Evolutionary conservation across 2,888 invertebrate genomes (phyloP).

Genomic region (Selenia dentaria): DNA sequence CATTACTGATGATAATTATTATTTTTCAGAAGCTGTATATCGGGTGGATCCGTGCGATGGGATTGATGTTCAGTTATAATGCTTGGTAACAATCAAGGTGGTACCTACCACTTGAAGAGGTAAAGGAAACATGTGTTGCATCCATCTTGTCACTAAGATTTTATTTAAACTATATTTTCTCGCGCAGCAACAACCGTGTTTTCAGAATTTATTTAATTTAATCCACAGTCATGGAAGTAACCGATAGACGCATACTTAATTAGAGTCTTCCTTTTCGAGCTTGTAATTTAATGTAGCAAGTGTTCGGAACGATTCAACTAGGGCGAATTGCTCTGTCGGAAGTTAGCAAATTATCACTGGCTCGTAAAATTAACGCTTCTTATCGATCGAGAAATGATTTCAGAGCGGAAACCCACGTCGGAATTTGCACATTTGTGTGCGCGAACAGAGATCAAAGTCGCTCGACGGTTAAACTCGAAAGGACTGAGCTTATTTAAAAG

Average conservation of each 20-base stretch:
- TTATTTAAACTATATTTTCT: slow-evolving; percentile 14
- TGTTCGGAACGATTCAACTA: slow-evolving; percentile 78
- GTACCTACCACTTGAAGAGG: slow-evolving; percentile 1
- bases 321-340: slow-evolving; percentile 79
- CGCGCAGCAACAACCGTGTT: slow-evolving; percentile 6
- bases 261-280: slow-evolving; percentile 59
- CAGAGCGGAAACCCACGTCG: slow-evolving; percentile 46
- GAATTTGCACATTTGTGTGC: slow-evolving; percentile 59
- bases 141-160: slow-evolving; percentile 16
- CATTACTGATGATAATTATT: slow-evolving; percentile 13
- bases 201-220: slow-evolving; percentile 20
- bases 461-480: slow-evolving; percentile 45
- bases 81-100: slow-evolving; percentile 8
- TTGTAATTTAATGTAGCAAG: slow-evolving; percentile 75
- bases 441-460: slow-evolving; percentile 64
- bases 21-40: slow-evolving; percentile 25
- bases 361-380: slow-evolving; percentile 84
- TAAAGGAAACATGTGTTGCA: slow-evolving; percentile 6
- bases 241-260: slow-evolving; percentile 48
- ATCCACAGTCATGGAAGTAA: slow-evolving; percentile 16
- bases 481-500: slow-evolving; percentile 80
- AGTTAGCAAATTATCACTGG: slow-evolving; percentile 84
- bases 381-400: slow-evolving; percentile 82
- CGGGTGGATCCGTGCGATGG: background rate
- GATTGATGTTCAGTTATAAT: slow-evolving; percentile 5